Base-by-base conservation (phyloP, 1,140 invertebrate genomes). In the Notospermus geniculatus region DNA sequence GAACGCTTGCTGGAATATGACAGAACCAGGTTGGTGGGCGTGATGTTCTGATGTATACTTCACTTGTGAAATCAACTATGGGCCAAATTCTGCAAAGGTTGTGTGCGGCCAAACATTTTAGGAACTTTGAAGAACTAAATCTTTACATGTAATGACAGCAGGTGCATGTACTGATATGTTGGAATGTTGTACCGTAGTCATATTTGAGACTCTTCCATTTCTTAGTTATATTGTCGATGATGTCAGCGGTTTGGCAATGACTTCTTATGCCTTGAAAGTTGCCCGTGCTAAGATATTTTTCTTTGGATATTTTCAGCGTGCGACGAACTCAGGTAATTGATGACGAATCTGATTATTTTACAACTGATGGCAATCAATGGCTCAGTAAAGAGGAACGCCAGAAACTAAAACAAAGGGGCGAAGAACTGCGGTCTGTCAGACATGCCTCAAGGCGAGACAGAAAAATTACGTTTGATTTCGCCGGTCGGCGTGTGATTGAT, bases 291-390 rank as follows among this genome's bases (percentile, higher is more conserved):
- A 17, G 19, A 22, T 28, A 39, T 56, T n/a, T 29, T 56, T 5
- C 4, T 19, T 7, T 56, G 5, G 9, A 7, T 23, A 27, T 58
- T 72, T 74, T 54, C 71, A 91, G 92, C 81, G 88, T 90, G 67
- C 86, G 87, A 60, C 85, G 92, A 64, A 97, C 94, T 0, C 88
- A 87, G 72, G 92, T 98, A 1, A 95, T 95, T 63, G 95, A 98
- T 78, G 95, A 97, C 79, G 91, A 97, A 75, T 88, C 88, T 65
- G 95, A 98, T 80, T 97, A 97, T 80, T 98, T 92, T 82, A 87
- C 88, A 65, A 82, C 88, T 5, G 88, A 88, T 76, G 89, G 88
- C 13, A 81, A 82, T 63, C 88, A 88, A 23, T 97, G 94, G 93
- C 78, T 94, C 2, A 87, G 84, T 46, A 82, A 88, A 15, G 78